Conservation (phyloP, 2,797 vertebrate species). For the Leuciscus waleckii region DNA sequence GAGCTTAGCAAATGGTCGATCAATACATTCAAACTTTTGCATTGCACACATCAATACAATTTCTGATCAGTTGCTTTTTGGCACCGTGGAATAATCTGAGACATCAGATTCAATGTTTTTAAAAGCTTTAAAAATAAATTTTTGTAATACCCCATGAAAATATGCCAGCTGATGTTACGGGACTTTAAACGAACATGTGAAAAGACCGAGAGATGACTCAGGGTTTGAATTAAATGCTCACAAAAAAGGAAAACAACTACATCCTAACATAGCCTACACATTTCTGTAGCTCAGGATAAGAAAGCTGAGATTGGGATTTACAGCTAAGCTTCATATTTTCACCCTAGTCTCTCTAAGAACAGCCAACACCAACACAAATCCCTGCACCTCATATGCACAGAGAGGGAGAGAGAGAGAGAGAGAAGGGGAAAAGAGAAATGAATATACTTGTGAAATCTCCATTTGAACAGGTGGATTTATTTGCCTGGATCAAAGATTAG, state of each 20-base stretch:
- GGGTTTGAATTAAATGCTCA: conserved; percentile 52
- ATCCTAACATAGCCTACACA: conserved; percentile 72
- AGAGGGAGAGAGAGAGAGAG: conserved; percentile 63
- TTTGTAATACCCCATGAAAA: conserved; percentile 58
- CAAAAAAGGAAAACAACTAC: conserved; percentile 58
- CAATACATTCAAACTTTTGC: not conserved
- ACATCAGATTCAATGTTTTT: conserved; percentile 50
- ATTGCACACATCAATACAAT: not conserved
- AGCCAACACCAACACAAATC: conserved; percentile 77
- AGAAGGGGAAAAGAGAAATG: conserved; percentile 19
- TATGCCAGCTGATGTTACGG: conserved; percentile 58
- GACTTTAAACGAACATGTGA: conserved; percentile 73
- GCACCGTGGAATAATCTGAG: conserved; percentile 9
- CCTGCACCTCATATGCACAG: conserved; percentile 62
- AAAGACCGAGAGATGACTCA: conserved; percentile 68
- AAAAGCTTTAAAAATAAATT: conserved; percentile 69
- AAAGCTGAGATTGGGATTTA: conserved; percentile 83
- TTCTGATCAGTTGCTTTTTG: not conserved
- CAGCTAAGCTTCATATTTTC: conserved; percentile 81
- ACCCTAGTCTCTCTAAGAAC: conserved; percentile 76
- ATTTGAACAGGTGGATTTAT: conserved; percentile 79
- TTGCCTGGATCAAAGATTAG: conserved; percentile 73
- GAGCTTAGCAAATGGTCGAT: not conserved
- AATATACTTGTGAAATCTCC: conserved; percentile 47
- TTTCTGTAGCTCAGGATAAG: conserved; percentile 82